Evolutionary conservation across 2,888 invertebrate genomes (phyloP).

Genomic region (Tortrix viridana): DNA sequence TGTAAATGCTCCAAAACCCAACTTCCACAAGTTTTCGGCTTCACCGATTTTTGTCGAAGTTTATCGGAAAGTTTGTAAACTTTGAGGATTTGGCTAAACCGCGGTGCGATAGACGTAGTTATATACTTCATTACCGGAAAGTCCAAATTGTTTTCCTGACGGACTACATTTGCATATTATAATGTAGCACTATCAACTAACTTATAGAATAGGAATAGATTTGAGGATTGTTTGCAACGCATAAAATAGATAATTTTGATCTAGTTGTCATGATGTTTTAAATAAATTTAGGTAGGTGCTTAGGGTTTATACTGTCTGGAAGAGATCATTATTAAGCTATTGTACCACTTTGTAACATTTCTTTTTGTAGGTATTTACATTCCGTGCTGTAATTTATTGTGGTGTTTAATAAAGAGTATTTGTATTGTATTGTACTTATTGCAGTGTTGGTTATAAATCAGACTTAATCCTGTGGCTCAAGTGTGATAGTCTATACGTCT

Average conservation of each 20-base stretch:
- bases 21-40: slow-evolving; percentile 27
- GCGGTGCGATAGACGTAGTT: slow-evolving; percentile 31
- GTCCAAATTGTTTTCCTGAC: slow-evolving; percentile 33
- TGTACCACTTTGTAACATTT: too few species aligned
- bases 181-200: neutral
- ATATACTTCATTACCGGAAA: slow-evolving; percentile 27
- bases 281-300: neutral
- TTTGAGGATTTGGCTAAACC: slow-evolving; percentile 25
- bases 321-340: too few species aligned
- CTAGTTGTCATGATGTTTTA: too few species aligned
- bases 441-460: too few species aligned
- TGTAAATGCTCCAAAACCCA: slow-evolving; percentile 23
- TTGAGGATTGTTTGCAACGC: neutral
- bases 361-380: too few species aligned
- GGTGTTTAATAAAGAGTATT: too few species aligned
- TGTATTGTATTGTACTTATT: too few species aligned
- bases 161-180: slow-evolving; percentile 27
- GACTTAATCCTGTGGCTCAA: too few species aligned
- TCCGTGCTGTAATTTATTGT: too few species aligned
- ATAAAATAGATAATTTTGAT: too few species aligned
- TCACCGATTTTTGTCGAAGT: slow-evolving; percentile 32
- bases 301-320: too few species aligned
- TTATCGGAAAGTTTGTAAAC: slow-evolving; percentile 30
- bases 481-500: too few species aligned
- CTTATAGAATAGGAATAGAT: neutral